Base-by-base conservation (phyloP, 2,888 invertebrate genomes). In the Agapetus fuscipes region DNA sequence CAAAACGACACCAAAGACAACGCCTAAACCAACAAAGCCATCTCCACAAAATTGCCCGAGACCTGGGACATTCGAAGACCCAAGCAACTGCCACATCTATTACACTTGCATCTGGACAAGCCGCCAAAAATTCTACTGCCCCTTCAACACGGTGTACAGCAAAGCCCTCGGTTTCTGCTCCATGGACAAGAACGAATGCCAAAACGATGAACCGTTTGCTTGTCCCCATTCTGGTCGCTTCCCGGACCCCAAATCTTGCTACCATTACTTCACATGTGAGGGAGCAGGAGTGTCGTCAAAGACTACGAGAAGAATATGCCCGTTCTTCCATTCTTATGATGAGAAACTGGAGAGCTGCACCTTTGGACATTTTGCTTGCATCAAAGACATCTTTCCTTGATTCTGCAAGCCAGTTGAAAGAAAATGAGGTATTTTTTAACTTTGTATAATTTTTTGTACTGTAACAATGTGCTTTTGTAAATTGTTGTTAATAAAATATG, bases 201-300 rank as follows among this genome's bases (percentile, higher is more conserved):
- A 16, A 3, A 13, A 26, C 13, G 10, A 24, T 12, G 3, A 11
- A 11, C n/a, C n/a, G n/a, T 28, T 27, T 16, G 28, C 16, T 17
- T 41, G 41, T 17, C 13, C 26, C 7, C 6, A 25, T 3, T 34
- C 33, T 30, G 41, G 41, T 7, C 13, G 14, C n/a, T 30, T 30
- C 15, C 24, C 12, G 4, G 37, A 41, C 17, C 41, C 41, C 5
- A 37, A 30, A 14, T 27, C 31, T 20, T 41, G 41, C 10, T 30
- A 37, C 4, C 20, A 20, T 9, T 20, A 20, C 20, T 20, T 20
- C 9, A 9, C 4, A 20, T 20, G 20, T 9, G 9, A 20, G 20
- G 9, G 20, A 4, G 9, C 4, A 4, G 20, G 20, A 6, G 20
- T 6, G 4, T 4, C 5, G 20, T 20, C 9, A 4, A 20, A 20